Percentiles rank a stretch among this genome's conserved stretches.
Evolutionary conservation across 2,113 vertebrate genomes (phyloP).

Genomic region (Tetrao urogallus): DNA sequence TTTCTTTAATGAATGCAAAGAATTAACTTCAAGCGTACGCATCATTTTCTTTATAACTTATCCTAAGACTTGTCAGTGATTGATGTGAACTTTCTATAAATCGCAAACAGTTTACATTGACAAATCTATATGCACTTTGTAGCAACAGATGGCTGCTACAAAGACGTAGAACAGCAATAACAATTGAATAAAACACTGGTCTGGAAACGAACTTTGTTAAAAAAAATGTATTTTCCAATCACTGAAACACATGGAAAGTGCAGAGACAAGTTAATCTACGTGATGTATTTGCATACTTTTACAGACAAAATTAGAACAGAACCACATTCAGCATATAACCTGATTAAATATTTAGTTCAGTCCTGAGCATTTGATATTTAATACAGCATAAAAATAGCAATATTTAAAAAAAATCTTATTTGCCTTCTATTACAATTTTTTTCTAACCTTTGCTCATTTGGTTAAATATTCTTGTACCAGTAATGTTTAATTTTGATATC

Average conservation of each 20-base stretch:
- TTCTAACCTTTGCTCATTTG: slow-evolving; percentile 76
- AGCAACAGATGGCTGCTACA: neutral
- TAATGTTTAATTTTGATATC: slow-evolving; percentile 72
- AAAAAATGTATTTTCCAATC: slow-evolving; percentile 75
- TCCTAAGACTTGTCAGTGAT: neutral
- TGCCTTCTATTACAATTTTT: slow-evolving; percentile 65
- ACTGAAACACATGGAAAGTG: slow-evolving; percentile 81
- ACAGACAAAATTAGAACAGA: slow-evolving; percentile 80
- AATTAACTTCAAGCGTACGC: neutral
- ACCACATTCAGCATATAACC: slow-evolving; percentile 82
- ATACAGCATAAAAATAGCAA: slow-evolving; percentile 77
- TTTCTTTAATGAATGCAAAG: neutral
- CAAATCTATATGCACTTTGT: neutral
- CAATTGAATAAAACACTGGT: slow-evolving; percentile 46
- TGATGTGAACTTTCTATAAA: neutral
- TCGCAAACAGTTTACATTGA: neutral
- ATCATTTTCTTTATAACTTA: neutral
- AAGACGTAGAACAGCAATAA: neutral
- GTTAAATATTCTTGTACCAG: slow-evolving; percentile 75
- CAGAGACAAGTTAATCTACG: slow-evolving; percentile 78
- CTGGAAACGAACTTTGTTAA: slow-evolving; percentile 69
- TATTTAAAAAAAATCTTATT: slow-evolving; percentile 65
- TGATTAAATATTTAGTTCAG: slow-evolving; percentile 85
- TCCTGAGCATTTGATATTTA: slow-evolving; percentile 84
- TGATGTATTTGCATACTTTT: slow-evolving; percentile 77